phyloP scores from a whole-genome alignment of 2,113 vertebrate species.

The Bombycilla garrulus region DNA sequence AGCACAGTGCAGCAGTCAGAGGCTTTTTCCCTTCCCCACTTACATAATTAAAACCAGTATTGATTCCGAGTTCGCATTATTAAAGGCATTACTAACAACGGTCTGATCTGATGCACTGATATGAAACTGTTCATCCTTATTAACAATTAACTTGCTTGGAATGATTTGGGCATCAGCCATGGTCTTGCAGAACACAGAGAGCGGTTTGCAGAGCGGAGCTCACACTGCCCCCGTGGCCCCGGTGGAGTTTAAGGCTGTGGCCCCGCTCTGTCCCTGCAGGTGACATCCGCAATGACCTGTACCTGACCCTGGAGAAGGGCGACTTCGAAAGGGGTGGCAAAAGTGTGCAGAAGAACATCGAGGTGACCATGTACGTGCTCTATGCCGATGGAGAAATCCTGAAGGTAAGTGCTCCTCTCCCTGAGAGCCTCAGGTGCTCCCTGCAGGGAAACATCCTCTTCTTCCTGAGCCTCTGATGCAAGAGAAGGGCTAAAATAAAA shows the following conservation, averaged over 20 bases:
- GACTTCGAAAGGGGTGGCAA: conserved; percentile 98
- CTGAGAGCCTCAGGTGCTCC: neutral
- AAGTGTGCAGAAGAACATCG: conserved; percentile 98
- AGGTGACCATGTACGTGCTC: conserved; percentile 91
- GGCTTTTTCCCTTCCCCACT: neutral
- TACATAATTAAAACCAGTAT: neutral
- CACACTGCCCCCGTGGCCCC: neutral
- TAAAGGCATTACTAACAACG: conserved; percentile 67
- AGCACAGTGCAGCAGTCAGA: neutral
- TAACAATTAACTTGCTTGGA: conserved; percentile 77
- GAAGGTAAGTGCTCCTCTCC: conserved; percentile 65
- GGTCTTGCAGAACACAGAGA: conserved; percentile 33
- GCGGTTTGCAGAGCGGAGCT: neutral
- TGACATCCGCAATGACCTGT: conserved; percentile 94
- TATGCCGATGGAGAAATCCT: conserved; percentile 92
- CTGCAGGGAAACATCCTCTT: neutral
- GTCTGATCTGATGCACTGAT: conserved; percentile 46
- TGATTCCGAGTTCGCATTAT: conserved; percentile 14
- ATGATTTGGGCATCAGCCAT: conserved; percentile 62
- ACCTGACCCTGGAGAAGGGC: conserved; percentile 91
- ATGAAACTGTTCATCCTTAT: conserved; percentile 62
- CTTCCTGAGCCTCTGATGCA: neutral
- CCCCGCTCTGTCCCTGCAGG: conserved; percentile 71
- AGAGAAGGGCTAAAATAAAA: neutral
- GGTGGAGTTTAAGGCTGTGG: neutral